Evolutionary conservation across 2,797 vertebrate species (phyloP), one percentile per base, ranked within the genome.

Genomic region (Ceryle rudis): DNA sequence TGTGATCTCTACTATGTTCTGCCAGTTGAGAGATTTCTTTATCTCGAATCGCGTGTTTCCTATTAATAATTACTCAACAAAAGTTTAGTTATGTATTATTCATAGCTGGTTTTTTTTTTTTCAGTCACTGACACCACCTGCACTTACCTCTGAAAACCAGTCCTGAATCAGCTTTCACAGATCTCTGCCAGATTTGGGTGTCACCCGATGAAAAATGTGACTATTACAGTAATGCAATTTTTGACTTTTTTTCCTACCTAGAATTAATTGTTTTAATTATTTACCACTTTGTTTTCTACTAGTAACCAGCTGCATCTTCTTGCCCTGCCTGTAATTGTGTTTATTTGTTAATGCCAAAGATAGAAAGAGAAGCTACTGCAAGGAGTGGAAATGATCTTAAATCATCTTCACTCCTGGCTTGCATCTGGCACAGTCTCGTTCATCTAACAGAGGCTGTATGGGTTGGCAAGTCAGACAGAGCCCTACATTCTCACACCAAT

Each of bases 61-160:
- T 90, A 96, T 91, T 90, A 96, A 93, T 96, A 87, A 95, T 95
- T 91, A 84, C 46, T 84, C 75, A 89, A 80, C 44, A 26, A 29
- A 92, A 95, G 55, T 84, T 69, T 72, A 75, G 80, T 72, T 93
- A 85, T 51, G 54, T 57, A 80, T 96, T 90, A 81, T 73, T 67
- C 89, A 83, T 2, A 42, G 66, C 3, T 10, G n/a, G n/a, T n/a
- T 37, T 60, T 41, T 10, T 39, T 66, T 49, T 37, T 19, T 41
- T 0, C 49, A 82, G 57, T 17, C 9, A 0, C 75, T 91, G 81
- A 81, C 41, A 88, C 19, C 74, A 89, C 73, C 80, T 89, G 67
- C n/a, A 31, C 55, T 62, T 61, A 75, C 25, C 42, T 77, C 75
- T 66, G 49, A n/a, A 71, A 74, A 35, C 6, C 20, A 55, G 69